These are phyloP conservation scores for Leucania comma DNA, from an alignment of 2,888 invertebrate species.

Conservation along the genomic window DNA sequence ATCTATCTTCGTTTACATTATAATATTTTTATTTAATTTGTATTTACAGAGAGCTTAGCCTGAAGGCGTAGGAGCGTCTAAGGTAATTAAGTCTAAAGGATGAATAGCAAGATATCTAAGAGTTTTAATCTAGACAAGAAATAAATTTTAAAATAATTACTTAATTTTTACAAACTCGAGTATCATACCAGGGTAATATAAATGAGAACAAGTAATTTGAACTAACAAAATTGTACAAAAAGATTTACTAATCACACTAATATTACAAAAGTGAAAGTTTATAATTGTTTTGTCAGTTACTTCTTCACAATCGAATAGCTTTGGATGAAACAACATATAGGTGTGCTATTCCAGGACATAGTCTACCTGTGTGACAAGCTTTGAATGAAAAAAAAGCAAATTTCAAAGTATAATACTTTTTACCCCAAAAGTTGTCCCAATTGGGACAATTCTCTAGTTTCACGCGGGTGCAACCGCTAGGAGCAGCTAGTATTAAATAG, in stretches of 20 bases:
- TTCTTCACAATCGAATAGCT: no score
- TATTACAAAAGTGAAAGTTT: no score
- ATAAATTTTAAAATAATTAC: neutral
- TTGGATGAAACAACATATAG: no score
- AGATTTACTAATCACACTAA: neutral
- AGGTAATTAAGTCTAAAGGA: constrained; percentile 18
- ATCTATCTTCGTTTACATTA: constrained; percentile 55
- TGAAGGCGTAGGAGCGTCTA: neutral
- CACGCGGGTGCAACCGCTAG: no score
- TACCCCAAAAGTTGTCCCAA: no score
- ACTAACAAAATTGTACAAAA: neutral
- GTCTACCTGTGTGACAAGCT: no score
- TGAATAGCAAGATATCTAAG: constrained; percentile 4
- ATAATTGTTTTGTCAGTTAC: no score
- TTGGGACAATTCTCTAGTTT: no score
- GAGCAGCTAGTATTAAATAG: neutral
- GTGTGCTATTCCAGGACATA: no score
- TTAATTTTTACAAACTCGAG: neutral
- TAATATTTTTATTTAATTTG: constrained; percentile 36
- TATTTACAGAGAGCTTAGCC: neutral
- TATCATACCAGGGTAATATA: neutral
- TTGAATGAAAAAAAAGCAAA: no score
- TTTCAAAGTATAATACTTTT: no score
- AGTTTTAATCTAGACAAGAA: neutral
- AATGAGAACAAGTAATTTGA: neutral